Evolutionary conservation across 2,113 vertebrate species (phyloP), one percentile per base, ranked within the genome.

Genomic region (Pollachius pollachius): DNA sequence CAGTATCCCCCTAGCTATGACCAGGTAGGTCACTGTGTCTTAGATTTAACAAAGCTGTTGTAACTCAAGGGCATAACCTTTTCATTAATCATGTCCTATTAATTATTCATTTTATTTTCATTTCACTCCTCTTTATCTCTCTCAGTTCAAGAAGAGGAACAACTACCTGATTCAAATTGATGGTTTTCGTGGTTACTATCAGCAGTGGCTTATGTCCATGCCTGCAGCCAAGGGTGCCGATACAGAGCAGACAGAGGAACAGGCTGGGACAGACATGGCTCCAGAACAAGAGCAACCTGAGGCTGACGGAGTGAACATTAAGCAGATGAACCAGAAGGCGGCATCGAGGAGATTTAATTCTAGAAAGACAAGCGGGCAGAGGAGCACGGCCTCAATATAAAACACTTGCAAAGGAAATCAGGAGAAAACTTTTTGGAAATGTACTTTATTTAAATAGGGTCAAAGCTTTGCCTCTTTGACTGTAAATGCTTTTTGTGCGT

Each of bases 111-210:
- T 57, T n/a, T n/a, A 16, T 57, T 57, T 17, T 48, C 12, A 16
- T 6, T 57, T 57, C n/a, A n/a, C 52, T 64, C 41, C 16, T 34
- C 19, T 2, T 13, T 41, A 19, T 71, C 9, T 3, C 54, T 81
- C 23, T 19, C 76, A 99, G 97, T 95, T 94, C 65, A 95, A 96
- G 77, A 89, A 81, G 25, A 96, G 91, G 84, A 97, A 98, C 88
- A 88, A 77, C 0, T 99, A 97, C 67, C 73, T 99, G 85, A 91
- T 95, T 75, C 97, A 95, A 76, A 95, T 99, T 0, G 92, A 99
- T 25, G 95, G 96, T 23, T 99, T 99, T 77, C 94, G 97, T 25
- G 94, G 95, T 74, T 99, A 92, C 87, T 98, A 98, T 78, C 89
- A 94, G 73, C 70, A 90, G n/a, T 99, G 97, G 97, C 81, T 99